These are phyloP conservation scores for Mormyrus lacerda DNA, from an alignment of 2,113 vertebrate species.

Conservation along the genomic window DNA sequence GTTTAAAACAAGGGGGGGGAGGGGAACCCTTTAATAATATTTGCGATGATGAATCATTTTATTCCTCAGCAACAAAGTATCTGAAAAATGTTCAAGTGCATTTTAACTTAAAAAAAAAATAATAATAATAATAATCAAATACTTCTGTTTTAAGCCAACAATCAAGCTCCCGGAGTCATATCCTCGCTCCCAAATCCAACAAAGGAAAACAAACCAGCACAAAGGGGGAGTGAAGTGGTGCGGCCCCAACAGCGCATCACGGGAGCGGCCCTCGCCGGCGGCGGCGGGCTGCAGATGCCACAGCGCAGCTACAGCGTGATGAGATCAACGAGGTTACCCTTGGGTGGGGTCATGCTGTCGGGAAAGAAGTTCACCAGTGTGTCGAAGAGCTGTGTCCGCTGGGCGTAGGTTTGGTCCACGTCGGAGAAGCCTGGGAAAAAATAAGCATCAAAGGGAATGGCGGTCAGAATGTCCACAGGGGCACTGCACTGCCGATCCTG, in stretches of 20 bases:
- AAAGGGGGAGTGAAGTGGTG: background rate
- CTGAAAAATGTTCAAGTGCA: constrained; percentile 17
- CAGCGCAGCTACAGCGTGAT: constrained; percentile 75
- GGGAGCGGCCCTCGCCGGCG: background rate
- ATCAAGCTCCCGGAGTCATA: background rate
- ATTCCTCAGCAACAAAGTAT: constrained; percentile 12
- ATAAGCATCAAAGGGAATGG: constrained; percentile 4
- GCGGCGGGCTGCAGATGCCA: background rate
- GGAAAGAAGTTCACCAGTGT: constrained; percentile 97
- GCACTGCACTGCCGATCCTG: background rate
- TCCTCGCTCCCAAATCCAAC: background rate
- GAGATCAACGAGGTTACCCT: constrained; percentile 97
- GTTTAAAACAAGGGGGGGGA: background rate
- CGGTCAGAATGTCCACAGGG: background rate
- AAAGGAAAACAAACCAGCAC: background rate
- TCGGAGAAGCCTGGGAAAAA: constrained; percentile 81
- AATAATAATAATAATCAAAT: background rate
- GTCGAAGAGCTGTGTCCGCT: constrained; percentile 96
- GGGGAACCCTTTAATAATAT: background rate
- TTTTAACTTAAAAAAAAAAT: constrained; percentile 7
- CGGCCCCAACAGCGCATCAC: background rate
- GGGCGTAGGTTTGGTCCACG: constrained; percentile 92
- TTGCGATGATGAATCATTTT: constrained; percentile 2
- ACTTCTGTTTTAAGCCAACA: background rate
- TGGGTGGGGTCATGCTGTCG: constrained; percentile 97